Base-by-base conservation (phyloP, 2,113 vertebrate genomes). In the Dipodomys ordii region DNA sequence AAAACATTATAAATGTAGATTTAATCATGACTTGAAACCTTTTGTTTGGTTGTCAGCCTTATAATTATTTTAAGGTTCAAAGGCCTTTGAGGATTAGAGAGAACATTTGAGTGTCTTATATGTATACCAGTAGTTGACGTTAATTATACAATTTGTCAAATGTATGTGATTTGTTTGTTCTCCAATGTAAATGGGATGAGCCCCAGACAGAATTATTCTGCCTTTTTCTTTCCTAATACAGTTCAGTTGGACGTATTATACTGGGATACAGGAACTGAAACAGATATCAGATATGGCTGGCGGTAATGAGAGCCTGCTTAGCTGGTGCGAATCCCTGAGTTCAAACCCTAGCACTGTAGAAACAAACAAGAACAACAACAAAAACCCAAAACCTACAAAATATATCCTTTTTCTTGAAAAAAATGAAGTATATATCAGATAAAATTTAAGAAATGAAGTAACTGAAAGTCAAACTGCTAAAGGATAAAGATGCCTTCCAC, bases 1-100 rank as follows among this genome's bases (percentile, higher is more conserved):
- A 93, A 93, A 92, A 78, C n/a, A 90, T 95, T 94, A 93, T 96
- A 96, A 97, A 92, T 65, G 87, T 57, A 96, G 57, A 87, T 96
- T 96, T 96, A 83, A 65, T 94, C 90, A 89, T 89, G 92, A 96
- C 88, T 88, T 79, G 91, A 95, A 96, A 49, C 25, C 27, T 23
- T 73, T 60, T 92, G 25, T 94, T 88, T 86, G 60, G 15, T 68
- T 79, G n/a, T 92, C 88, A 96, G 57, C 23, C 83, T 95, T 74
- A 91, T 62, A 82, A 60, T 88, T 86, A 83, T 96, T 96, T 97
- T 96, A 94, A 96, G 35, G 35, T 97, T 96, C 77, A 49, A 12
- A 27, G 44, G 74, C 91, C 1, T 5, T 68, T 80, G 65, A 65
- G 60, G 19, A 67, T 96, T 82, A 77, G n/a, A 83, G 20, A 90